Base-by-base conservation (phyloP, 2,797 vertebrate species). In the Nannoperca australis region DNA sequence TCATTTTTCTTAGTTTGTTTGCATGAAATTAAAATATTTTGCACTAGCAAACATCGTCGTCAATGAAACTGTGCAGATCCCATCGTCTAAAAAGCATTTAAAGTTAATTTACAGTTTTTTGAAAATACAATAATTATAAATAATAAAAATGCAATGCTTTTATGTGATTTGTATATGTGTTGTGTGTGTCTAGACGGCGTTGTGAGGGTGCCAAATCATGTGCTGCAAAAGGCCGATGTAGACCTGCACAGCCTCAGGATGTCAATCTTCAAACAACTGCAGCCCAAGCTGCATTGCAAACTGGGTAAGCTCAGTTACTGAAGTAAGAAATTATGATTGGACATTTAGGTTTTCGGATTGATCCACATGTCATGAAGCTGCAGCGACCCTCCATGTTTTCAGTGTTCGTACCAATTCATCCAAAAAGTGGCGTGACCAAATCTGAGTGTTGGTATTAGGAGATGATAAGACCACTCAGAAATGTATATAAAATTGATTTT, bases 201-300 rank as follows among this genome's bases (percentile, higher is more conserved):
- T 6, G 53, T 73, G 38, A 71, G 15, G 75, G 87, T 93, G 18
- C 90, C 90, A 65, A 69, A 70, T 55, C 90, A 91, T 60, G 82
- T 95, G 84, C 88, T 97, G 83, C 78, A 89, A 56, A 94, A 95
- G 82, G 95, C 96, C 66, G 91, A 95, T 32, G 86, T 81, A 2
- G 91, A 91, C 44, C 92, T 99, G 12, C 93, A 95, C 71, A 92
- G 90, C 81, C 89, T 97, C 75, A 94, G 97, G 91, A 94, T 94
- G 36, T 81, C 80, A 0, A 56, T 96, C 79, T 97, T 98, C 86
- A 83, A 85, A 40, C 89, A 93, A 10, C 90, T 99, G 87, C 94
- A 97, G 73, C 95, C 96, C 27, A 95, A 83, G 56, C 94, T 99
- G 73, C 95, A 82, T 1, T 96, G 96, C 89, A 90, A 94, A 76